A percentile compares a stretch with the other conserved stretches of the same genome.
Evolutionary conservation across 2,113 vertebrate species (phyloP).

Genomic region (Cairina moschata): DNA sequence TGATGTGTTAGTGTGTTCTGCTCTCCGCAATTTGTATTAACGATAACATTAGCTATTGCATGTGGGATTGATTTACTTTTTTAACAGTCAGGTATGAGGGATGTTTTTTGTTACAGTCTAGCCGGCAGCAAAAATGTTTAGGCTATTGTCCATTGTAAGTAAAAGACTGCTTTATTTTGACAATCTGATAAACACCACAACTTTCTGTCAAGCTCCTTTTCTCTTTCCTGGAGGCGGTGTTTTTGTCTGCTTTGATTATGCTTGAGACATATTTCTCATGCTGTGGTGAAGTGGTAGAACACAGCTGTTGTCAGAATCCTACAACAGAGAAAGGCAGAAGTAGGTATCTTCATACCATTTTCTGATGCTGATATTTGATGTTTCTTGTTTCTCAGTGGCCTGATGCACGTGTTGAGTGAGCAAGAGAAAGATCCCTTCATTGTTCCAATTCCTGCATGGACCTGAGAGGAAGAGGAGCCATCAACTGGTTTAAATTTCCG

Average conservation of each 20-base stretch:
- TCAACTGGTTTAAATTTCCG: not conserved
- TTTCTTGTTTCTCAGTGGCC: not conserved
- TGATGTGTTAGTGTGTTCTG: fast-evolving
- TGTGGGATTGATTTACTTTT: not conserved
- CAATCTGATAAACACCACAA: not conserved
- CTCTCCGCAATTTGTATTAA: not conserved
- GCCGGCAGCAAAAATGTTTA: not conserved
- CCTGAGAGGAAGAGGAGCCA: not conserved
- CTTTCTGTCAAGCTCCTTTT: not conserved
- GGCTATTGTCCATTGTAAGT: fast-evolving
- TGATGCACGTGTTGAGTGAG: not conserved
- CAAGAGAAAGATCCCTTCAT: not conserved
- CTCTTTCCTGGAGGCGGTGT: not conserved
- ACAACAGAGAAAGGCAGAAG: not conserved
- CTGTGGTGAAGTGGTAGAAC: not conserved
- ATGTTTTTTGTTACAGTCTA: not conserved
- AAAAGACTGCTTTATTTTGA: not conserved
- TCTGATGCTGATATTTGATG: not conserved
- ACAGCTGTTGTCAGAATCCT: not conserved
- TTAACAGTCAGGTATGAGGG: not conserved
- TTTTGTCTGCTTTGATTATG: not conserved
- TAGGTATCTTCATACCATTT: fast-evolving
- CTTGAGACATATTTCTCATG: not conserved
- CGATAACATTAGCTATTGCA: not conserved
- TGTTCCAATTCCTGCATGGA: not conserved